phyloP scores from a whole-genome alignment of 2,113 vertebrate genomes.

The Puffinus mauretanicus region DNA sequence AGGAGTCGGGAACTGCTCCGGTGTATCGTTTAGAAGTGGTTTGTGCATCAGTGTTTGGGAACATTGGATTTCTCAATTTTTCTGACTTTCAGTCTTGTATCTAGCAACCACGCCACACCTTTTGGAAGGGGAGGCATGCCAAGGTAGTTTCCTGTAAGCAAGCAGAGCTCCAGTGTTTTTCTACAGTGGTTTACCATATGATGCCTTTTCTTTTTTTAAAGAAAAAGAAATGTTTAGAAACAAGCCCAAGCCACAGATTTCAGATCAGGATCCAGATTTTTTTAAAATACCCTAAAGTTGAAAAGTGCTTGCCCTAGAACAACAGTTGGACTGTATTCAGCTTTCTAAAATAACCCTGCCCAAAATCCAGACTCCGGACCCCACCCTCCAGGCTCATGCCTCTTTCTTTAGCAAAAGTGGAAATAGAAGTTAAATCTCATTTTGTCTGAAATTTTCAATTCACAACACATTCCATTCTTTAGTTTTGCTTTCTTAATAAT shows the following conservation, averaged over 20 bases:
- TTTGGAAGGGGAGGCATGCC: background rate
- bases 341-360: conserved; percentile 45
- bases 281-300: background rate
- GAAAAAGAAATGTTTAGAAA: background rate
- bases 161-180: background rate
- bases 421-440: background rate
- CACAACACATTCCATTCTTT: background rate
- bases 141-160: background rate
- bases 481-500: background rate
- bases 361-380: background rate
- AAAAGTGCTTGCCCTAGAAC: conserved; percentile 11
- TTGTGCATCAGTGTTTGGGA: background rate
- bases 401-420: background rate
- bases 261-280: background rate
- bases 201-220: background rate
- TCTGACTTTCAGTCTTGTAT: background rate
- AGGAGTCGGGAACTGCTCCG: background rate
- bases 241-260: conserved; percentile 4
- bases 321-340: background rate
- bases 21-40: too few species aligned
- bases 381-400: conserved; percentile 13
- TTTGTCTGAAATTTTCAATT: background rate
- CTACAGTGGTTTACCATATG: background rate
- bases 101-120: background rate
- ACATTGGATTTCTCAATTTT: background rate